A percentile compares a stretch with the other conserved stretches of the same genome.
Evolutionary conservation across 2,113 vertebrate genomes (phyloP).

Genomic region (Semicossyphus pulcher): DNA sequence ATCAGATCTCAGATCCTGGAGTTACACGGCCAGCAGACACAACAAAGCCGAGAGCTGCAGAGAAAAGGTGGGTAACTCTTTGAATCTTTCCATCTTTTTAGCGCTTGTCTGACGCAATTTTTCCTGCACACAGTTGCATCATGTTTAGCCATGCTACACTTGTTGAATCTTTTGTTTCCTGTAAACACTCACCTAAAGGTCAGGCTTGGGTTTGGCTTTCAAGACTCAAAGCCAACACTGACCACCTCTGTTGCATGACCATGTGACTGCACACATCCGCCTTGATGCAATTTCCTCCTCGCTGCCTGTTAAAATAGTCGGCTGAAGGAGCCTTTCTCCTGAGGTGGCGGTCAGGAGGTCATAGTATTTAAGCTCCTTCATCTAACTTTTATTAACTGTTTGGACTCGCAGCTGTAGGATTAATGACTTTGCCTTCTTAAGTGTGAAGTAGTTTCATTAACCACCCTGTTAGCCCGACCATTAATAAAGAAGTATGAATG

Average conservation of each 20-base stretch:
- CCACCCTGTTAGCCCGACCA: constrained; percentile 32
- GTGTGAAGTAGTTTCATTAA: constrained; percentile 62
- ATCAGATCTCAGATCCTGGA: constrained; percentile 70
- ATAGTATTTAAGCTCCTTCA: constrained; percentile 65
- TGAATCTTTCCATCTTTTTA: background rate
- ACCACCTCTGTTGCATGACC: constrained; percentile 58
- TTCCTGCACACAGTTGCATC: background rate
- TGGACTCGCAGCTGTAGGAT: constrained; percentile 18
- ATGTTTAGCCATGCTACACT: constrained; percentile 13
- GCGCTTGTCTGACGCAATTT: background rate
- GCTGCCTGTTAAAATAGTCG: constrained; percentile 57
- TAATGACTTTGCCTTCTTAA: constrained; percentile 39
- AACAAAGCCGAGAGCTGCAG: constrained; percentile 64
- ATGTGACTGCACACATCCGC: constrained; percentile 28
- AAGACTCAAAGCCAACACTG: constrained; percentile 51
- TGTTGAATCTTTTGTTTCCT: constrained; percentile 28
- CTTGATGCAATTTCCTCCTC: constrained; percentile 59
- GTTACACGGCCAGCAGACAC: constrained; percentile 53
- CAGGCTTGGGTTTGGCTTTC: constrained; percentile 7
- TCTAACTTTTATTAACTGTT: constrained; percentile 69
- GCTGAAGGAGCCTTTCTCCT: constrained; percentile 68
- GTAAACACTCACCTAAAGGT: constrained; percentile 58
- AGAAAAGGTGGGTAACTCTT: constrained; percentile 65
- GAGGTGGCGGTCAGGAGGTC: constrained; percentile 62
- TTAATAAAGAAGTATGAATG: constrained; percentile 60